Evolutionary conservation across 1,140 invertebrate species (phyloP).

Genomic region (Apis cerana): DNA sequence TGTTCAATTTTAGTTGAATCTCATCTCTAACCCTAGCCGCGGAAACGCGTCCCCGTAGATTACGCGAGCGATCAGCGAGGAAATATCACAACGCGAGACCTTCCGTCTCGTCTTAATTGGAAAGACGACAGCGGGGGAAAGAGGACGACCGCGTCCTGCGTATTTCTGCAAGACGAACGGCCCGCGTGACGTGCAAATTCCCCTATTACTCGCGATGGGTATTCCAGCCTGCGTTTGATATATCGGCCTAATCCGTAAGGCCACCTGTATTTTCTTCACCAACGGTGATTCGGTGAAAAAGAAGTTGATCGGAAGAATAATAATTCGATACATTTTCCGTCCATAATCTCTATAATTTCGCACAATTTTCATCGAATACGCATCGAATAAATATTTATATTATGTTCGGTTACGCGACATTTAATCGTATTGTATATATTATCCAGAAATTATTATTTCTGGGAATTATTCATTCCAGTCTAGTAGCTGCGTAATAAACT

Average conservation of each 20-base stretch:
- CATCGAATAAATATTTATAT: neutral
- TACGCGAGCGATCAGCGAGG: constrained; percentile 39
- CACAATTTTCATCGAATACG: no score
- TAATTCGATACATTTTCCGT: no score
- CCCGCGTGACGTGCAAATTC: neutral
- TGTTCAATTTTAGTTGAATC: constrained; percentile 72
- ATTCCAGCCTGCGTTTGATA: neutral
- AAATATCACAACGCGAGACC: constrained; percentile 31
- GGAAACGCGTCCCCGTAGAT: constrained; percentile 53
- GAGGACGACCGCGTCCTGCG: constrained; percentile 1
- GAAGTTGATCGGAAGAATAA: neutral
- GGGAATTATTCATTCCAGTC: neutral
- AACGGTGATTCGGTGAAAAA: no score
- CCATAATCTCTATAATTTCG: no score
- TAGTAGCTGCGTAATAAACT: no score
- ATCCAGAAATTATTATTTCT: neutral
- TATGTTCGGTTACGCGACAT: neutral
- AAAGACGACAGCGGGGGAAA: constrained; percentile 34
- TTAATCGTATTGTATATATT: no score
- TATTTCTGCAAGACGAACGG: constrained; percentile 2
- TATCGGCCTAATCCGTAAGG: neutral
- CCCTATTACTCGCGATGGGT: neutral
- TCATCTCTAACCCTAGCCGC: constrained; percentile 13
- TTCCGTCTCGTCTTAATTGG: constrained; percentile 55
- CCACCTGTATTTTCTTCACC: neutral